Evolutionary conservation across 2,888 invertebrate species (phyloP).

Genomic region (Eledone cirrhosa): DNA sequence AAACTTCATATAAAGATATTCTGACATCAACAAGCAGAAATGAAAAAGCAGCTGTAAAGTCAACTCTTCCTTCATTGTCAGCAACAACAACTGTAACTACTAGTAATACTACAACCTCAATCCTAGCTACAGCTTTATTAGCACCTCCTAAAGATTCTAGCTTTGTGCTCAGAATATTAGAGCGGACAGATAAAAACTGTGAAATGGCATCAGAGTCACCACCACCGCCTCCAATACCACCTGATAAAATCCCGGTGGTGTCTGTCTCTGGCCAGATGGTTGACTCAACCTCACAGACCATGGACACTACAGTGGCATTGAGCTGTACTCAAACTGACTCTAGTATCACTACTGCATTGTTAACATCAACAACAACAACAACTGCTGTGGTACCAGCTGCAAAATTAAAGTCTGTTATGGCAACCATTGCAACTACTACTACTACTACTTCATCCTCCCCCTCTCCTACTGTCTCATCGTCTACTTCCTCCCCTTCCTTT

Average conservation of each 20-base stretch:
- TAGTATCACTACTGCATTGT: not conserved
- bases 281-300: constrained; percentile 29
- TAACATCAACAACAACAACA: not conserved
- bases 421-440: not conserved
- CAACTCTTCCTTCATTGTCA: no score
- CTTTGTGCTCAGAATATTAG: constrained; percentile 31
- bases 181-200: constrained; percentile 35
- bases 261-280: constrained; percentile 15
- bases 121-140: not conserved
- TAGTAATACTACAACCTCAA: not conserved
- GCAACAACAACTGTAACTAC: not conserved
- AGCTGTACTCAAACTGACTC: constrained; percentile 4
- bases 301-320: constrained; percentile 2
- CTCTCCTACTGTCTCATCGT: constrained; percentile 23
- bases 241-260: constrained; percentile 37
- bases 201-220: constrained; percentile 40
- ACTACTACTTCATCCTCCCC: not conserved
- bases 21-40: no score
- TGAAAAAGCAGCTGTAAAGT: no score
- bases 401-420: not conserved
- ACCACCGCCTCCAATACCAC: constrained; percentile 40
- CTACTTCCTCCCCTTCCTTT: constrained; percentile 40
- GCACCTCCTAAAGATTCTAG: constrained; percentile 11
- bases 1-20: no score
- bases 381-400: not conserved